Percentiles rank a stretch among this genome's conserved stretches.
Evolutionary conservation across 23 tunicate genomes (phyloP).

Genomic region (Ciona savignyi): DNA sequence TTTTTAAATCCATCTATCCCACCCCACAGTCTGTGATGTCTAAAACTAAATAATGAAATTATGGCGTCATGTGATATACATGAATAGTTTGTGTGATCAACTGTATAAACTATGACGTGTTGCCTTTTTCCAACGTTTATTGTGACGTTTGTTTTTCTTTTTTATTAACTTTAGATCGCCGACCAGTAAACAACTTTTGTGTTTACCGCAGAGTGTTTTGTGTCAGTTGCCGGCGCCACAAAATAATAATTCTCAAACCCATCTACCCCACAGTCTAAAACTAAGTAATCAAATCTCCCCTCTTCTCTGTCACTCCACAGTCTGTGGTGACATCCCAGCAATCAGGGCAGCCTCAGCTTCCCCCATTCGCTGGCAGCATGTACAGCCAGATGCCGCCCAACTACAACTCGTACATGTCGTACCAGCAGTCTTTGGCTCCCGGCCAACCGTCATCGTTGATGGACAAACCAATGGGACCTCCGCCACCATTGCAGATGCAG

Average conservation of each 20-base stretch:
- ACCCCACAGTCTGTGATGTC: too few species aligned
- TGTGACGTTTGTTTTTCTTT: too few species aligned
- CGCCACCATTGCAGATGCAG: conserved; percentile 42
- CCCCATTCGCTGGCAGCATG: conserved; percentile 34
- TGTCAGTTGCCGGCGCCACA: too few species aligned
- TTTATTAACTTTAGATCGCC: too few species aligned
- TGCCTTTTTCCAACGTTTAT: too few species aligned
- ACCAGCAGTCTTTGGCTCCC: conserved; percentile 29
- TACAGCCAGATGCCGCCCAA: conserved; percentile 32
- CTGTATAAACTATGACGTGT: too few species aligned
- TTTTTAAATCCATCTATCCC: too few species aligned
- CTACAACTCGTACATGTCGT: conserved; percentile 20
- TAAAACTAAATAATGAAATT: too few species aligned
- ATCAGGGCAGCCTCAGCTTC: conserved; percentile 53
- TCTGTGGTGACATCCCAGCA: conserved; percentile 85
- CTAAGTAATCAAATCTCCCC: background rate
- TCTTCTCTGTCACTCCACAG: conserved; percentile 14
- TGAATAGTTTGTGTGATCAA: too few species aligned
- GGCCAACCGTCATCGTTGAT: conserved; percentile 13
- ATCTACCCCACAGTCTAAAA: background rate
- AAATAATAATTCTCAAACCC: background rate
- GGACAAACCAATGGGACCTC: background rate
- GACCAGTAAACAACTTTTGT: too few species aligned
- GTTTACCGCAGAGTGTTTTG: too few species aligned
- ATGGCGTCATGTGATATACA: too few species aligned